Percentiles rank a stretch among this genome's conserved stretches.
Evolutionary conservation across 2,888 invertebrate genomes (phyloP).

Genomic region (Ecdyonurus torrentis): DNA sequence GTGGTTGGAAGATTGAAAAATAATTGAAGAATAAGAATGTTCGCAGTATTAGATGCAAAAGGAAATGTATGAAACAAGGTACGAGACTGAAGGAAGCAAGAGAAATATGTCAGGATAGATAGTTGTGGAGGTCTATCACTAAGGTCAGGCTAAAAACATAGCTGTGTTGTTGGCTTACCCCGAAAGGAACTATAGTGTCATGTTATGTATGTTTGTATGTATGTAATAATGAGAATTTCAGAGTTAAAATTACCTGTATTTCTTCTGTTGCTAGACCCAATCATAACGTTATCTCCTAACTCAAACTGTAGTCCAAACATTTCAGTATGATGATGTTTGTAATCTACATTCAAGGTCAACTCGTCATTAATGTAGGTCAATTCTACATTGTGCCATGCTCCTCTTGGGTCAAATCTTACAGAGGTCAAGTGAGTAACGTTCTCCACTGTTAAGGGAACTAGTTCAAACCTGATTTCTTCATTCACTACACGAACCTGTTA

Average conservation of each 20-base stretch:
- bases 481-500: constrained; percentile 57
- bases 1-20: too few species aligned
- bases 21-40: too few species aligned
- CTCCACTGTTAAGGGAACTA: constrained; percentile 52
- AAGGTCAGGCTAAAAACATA: too few species aligned
- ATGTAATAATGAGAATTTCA: too few species aligned
- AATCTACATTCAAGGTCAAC: constrained; percentile 57
- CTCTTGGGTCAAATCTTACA: constrained; percentile 61
- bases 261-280: constrained; percentile 56
- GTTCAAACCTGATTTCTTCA: constrained; percentile 70
- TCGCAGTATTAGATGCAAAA: too few species aligned
- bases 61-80: too few species aligned
- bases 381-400: constrained; percentile 62
- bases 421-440: constrained; percentile 61
- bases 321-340: constrained; percentile 51
- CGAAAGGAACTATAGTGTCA: too few species aligned
- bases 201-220: too few species aligned
- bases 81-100: too few species aligned
- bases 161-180: too few species aligned
- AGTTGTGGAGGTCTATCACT: too few species aligned
- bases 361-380: constrained; percentile 58
- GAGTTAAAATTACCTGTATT: constrained; percentile 16
- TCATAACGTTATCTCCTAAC: constrained; percentile 51
- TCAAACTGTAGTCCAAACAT: constrained; percentile 48
- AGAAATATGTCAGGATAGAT: too few species aligned